A percentile compares a stretch with the other conserved stretches of the same genome.
These are phyloP conservation scores for Tinamus major DNA, from an alignment of 2,797 vertebrate genomes.

Conservation along the genomic window DNA sequence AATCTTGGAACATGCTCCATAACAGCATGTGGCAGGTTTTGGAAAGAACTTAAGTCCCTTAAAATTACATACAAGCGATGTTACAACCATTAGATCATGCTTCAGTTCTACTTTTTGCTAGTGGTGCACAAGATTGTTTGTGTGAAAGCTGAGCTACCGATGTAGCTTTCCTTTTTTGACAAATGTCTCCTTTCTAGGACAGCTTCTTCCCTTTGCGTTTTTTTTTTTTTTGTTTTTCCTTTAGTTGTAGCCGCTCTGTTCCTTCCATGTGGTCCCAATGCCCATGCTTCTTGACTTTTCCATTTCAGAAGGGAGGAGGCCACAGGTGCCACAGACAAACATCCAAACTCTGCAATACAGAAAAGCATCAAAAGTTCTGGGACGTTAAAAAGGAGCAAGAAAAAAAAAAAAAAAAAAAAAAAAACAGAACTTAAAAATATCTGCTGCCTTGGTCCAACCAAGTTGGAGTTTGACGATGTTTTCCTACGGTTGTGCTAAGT, in stretches of 20 bases:
- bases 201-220: background rate
- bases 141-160: background rate
- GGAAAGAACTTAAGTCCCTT: conserved; percentile 8
- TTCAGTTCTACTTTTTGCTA: conserved; percentile 4
- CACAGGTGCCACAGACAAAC: background rate
- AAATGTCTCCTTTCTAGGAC: background rate
- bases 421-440: background rate
- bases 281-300: conserved; percentile 8
- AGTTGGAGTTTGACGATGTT: background rate
- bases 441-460: background rate
- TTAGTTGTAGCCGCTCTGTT: background rate
- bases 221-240: background rate
- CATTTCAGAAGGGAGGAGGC: background rate
- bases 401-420: background rate
- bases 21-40: background rate
- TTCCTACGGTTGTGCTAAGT: background rate
- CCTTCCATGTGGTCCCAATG: background rate
- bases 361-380: background rate
- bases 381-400: background rate
- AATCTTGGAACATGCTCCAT: background rate
- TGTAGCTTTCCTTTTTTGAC: background rate
- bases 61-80: background rate
- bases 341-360: background rate
- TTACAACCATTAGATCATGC: background rate
- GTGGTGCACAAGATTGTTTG: background rate